Evolutionary conservation across 2,797 vertebrate species (phyloP).

Genomic region (Eremophila alpestris): DNA sequence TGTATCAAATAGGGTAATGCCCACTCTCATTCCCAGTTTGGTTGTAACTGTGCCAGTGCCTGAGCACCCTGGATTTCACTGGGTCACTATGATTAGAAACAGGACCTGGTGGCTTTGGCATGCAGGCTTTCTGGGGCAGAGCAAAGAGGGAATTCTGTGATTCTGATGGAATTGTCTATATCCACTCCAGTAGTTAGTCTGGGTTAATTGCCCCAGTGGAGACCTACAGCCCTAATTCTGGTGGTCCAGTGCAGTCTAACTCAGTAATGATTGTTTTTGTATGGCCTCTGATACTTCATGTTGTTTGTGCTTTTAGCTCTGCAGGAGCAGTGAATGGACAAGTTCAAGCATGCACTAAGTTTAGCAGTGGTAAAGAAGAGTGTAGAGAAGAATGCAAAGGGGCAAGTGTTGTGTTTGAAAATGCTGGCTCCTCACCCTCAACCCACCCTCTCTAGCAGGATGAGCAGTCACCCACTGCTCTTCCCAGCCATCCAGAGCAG

Average conservation of each 20-base stretch:
- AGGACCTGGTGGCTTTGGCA: not conserved
- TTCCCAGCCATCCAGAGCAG: not conserved
- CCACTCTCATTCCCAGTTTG: not conserved
- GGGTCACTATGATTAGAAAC: not conserved
- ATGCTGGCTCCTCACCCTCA: not conserved
- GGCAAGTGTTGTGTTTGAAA: rapidly evolving
- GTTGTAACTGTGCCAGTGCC: not conserved
- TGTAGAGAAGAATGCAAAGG: not conserved
- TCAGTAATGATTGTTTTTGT: not conserved
- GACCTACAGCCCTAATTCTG: not conserved
- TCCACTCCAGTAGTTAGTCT: not conserved
- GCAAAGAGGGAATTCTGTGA: not conserved
- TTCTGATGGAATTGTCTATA: not conserved
- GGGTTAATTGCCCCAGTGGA: not conserved
- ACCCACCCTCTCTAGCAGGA: not conserved
- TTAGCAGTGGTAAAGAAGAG: not conserved
- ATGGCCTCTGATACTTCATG: not conserved
- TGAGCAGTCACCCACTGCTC: not conserved
- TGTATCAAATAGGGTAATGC: not conserved
- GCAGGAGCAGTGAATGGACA: not conserved
- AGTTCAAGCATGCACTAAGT: not conserved
- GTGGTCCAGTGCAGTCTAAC: not conserved
- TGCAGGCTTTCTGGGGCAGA: not conserved
- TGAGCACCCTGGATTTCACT: not conserved
- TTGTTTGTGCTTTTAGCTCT: not conserved